These are phyloP conservation scores for Tubulanus polymorphus DNA, from an alignment of 2,888 invertebrate genomes.

Conservation along the genomic window DNA sequence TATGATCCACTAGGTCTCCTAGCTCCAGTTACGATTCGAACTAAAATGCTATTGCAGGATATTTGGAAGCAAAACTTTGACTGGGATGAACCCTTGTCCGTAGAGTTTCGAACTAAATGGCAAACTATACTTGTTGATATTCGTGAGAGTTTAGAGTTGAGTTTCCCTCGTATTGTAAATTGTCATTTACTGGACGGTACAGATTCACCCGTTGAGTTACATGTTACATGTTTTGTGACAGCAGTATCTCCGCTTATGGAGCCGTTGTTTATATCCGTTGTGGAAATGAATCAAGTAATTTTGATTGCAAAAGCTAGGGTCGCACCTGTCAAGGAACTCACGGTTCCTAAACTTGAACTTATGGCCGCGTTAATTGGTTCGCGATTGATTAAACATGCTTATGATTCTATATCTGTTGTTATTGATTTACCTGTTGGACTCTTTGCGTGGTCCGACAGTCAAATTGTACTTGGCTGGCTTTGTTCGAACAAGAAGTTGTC, in stretches of 20 bases:
- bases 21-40: not conserved
- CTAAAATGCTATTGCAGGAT: not conserved
- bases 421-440: too few relatives aligned
- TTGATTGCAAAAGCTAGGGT: not conserved
- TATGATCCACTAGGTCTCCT: constrained; percentile 9
- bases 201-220: not conserved
- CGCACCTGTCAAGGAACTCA: not conserved
- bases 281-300: not conserved
- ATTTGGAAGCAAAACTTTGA: not conserved
- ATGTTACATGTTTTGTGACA: not conserved
- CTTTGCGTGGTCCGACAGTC: not conserved
- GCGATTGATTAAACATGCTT: not conserved
- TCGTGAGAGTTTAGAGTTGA: too few relatives aligned
- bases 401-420: not conserved
- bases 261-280: not conserved
- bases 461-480: constrained; percentile 2
- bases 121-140: not conserved
- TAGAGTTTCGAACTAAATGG: not conserved
- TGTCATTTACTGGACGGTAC: too few relatives aligned
- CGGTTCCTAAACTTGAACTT: not conserved
- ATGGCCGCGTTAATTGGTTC: not conserved
- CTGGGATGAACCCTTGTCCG: not conserved
- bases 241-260: not conserved
- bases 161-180: too few relatives aligned
- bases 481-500: not conserved